A percentile compares a stretch with the other conserved stretches of the same genome.
Evolutionary conservation across 2,113 vertebrate species (phyloP).

Genomic region (Chaetops frenatus): DNA sequence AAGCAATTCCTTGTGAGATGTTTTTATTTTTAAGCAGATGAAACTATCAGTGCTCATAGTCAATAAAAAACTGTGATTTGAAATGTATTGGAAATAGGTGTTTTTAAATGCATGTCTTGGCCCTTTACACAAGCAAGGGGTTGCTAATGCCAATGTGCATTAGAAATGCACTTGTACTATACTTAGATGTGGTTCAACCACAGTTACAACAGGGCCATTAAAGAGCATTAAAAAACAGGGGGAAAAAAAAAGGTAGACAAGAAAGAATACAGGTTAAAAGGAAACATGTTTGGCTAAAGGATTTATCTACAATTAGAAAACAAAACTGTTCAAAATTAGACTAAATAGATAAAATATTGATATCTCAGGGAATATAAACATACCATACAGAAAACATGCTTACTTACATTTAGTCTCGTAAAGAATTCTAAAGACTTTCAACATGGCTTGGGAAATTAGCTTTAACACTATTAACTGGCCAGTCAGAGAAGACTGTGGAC

Average conservation of each 20-base stretch:
- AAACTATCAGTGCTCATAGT: neutral
- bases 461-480: neutral
- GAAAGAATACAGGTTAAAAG: constrained; percentile 50
- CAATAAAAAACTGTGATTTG: neutral
- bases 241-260: neutral
- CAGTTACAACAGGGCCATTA: constrained; percentile 46
- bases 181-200: constrained; percentile 51
- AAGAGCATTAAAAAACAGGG: constrained; percentile 17
- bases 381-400: neutral
- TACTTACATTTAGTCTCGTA: neutral
- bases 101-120: neutral
- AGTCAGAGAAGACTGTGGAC: neutral
- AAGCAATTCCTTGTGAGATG: neutral
- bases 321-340: constrained; percentile 26
- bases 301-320: constrained; percentile 36
- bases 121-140: neutral
- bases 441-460: neutral
- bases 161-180: constrained; percentile 27
- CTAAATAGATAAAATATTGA: constrained; percentile 29
- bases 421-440: neutral
- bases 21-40: neutral
- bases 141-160: constrained; percentile 1
- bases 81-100: neutral
- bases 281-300: constrained; percentile 24
- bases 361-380: neutral